Evolutionary conservation across 2,113 vertebrate genomes (phyloP), one percentile per base, ranked within the genome.

Genomic region (Otus sunia): DNA sequence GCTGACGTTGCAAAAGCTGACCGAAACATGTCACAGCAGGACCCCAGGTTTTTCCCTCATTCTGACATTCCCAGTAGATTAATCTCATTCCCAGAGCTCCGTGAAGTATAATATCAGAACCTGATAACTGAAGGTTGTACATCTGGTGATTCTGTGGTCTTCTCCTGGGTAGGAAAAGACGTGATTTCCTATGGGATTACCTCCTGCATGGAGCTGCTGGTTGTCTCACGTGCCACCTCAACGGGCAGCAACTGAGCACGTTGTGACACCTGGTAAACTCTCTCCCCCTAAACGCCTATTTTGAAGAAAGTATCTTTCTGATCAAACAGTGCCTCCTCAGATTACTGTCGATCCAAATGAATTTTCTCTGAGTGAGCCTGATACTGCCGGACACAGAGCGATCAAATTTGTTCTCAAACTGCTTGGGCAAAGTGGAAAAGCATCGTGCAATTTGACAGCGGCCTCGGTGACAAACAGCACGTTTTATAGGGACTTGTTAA

Each of bases 211-310:
- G 49, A 56, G 80, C 52, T 0, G 0, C 60, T 50, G 43, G 4
- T 4, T 85, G 32, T 52, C 59, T 77, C 88, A 27, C 0, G 0
- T 15, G 30, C 16, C 41, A 39, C 50, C 55, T 59, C 79, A 39
- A 11, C 0, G 17, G 52, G 64, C 86, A 82, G 37, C 22, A 4
- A 27, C 0, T 58, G 49, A 45, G 79, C 34, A 26, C 1, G 2
- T 30, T 18, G 12, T 32, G 52, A 53, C 72, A 53, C 60, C 73
- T 78, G 73, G 45, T 34, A 68, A 92, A 60, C 72, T 56, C 50
- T 39, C 49, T 83, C 43, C 68, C 25, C 30, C 55, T 76, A 89
- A 86, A 77, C 0, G 0, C 0, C 0, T 37, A 5, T 37, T 77
- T 84, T 64, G 58, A 37, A 45, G 88, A 8, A 77, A 81, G 21